A percentile compares a stretch with the other conserved stretches of the same genome.
These are phyloP conservation scores for Lochmaea crataegi DNA, from an alignment of 2,888 invertebrate genomes.

Conservation along the genomic window DNA sequence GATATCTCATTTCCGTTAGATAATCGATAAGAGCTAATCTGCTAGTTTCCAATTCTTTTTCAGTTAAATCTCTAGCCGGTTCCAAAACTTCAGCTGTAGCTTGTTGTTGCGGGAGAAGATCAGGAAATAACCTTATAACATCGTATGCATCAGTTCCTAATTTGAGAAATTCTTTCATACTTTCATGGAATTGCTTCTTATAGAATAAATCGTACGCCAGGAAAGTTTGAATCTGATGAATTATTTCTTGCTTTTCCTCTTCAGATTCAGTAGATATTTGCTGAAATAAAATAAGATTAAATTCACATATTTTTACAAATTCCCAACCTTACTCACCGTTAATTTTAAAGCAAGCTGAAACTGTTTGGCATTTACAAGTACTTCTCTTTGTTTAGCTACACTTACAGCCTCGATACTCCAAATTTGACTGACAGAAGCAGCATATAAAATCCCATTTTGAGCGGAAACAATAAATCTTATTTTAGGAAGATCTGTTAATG, in stretches of 20 bases:
- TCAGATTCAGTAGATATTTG: constrained; percentile 84
- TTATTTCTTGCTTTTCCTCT: constrained; percentile 83
- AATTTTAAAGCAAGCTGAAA: constrained; percentile 93
- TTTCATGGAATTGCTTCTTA: constrained; percentile 86
- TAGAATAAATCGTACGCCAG: constrained; percentile 93
- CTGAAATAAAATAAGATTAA: constrained; percentile 66
- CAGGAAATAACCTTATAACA: constrained; percentile 95
- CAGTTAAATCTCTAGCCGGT: constrained; percentile 73
- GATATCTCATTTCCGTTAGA: constrained; percentile 80
- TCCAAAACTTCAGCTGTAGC: constrained; percentile 62
- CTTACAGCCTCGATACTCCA: constrained; percentile 89
- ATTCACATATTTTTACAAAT: constrained; percentile 8
- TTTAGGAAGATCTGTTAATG: constrained; percentile 79
- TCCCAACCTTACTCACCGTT: constrained; percentile 73
- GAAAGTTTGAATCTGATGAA: constrained; percentile 89
- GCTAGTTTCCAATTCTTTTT: constrained; percentile 88
- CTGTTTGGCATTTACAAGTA: constrained; percentile 88
- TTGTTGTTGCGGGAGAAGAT: constrained; percentile 70
- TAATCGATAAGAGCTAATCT: constrained; percentile 90
- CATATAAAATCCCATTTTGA: constrained; percentile 81
- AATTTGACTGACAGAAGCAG: constrained; percentile 88
- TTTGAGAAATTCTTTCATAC: constrained; percentile 91
- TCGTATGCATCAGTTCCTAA: constrained; percentile 94
- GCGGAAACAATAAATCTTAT: constrained; percentile 80
- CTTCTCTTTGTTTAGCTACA: constrained; percentile 84